A percentile compares a stretch with the other conserved stretches of the same genome.
phyloP scores from a whole-genome alignment of 2,113 vertebrate species.

The Microtus pennsylvanicus region DNA sequence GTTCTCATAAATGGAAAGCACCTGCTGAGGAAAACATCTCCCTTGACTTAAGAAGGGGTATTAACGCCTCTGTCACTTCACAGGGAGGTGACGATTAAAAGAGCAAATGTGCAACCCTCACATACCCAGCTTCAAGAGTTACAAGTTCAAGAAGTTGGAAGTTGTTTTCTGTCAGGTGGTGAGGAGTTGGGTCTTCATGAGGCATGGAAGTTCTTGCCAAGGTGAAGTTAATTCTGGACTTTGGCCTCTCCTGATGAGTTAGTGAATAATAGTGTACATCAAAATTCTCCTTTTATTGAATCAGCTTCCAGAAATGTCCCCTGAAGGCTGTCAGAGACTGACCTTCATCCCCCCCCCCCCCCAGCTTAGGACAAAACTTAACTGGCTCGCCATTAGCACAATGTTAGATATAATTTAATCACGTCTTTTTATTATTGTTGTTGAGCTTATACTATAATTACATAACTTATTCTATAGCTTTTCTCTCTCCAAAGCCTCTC shows the following conservation, averaged over 20 bases:
- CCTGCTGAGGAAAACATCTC: conserved; percentile 45
- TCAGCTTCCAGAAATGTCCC: neutral
- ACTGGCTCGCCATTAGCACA: neutral
- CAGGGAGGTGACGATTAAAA: conserved; percentile 44
- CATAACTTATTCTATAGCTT: neutral
- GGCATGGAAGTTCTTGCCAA: neutral
- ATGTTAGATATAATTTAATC: neutral
- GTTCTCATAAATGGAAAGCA: conserved; percentile 67
- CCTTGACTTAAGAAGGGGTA: conserved; percentile 74
- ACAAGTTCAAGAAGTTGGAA: conserved; percentile 36
- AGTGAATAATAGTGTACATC: neutral
- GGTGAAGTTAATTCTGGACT: neutral
- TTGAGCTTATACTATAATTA: neutral
- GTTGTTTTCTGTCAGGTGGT: neutral
- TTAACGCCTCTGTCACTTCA: conserved; percentile 71
- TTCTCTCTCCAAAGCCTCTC: neutral
- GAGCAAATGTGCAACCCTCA: conserved; percentile 32
- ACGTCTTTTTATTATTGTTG: neutral
- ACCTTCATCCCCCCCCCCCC: neutral
- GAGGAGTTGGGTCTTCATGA: neutral
- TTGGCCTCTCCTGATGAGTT: neutral
- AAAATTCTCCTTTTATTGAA: neutral
- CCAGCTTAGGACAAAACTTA: neutral
- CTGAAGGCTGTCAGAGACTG: neutral
- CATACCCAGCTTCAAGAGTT: conserved; percentile 19